Evolutionary conservation across 2,888 invertebrate genomes (phyloP).

Genomic region (Philaethria dido): DNA sequence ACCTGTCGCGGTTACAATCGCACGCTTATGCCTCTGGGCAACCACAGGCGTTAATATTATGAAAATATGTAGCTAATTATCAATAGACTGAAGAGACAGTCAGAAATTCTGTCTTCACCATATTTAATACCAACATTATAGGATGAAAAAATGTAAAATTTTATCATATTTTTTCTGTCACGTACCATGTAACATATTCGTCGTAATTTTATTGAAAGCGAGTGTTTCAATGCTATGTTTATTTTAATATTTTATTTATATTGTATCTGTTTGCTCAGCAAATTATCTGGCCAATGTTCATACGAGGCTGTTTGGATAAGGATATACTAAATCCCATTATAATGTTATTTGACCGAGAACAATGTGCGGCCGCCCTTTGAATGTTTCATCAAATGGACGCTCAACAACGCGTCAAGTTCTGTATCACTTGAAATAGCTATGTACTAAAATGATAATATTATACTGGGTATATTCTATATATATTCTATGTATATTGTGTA

Average conservation of each 20-base stretch:
- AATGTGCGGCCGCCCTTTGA: slow-evolving; percentile 49
- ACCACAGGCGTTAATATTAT: too few relatives aligned
- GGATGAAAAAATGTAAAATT: too few relatives aligned
- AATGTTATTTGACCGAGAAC: slow-evolving; percentile 45
- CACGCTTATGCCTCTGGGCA: too few relatives aligned
- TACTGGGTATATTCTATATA: too few relatives aligned
- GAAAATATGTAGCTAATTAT: too few relatives aligned
- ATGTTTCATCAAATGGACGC: slow-evolving; percentile 52
- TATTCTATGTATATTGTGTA: too few relatives aligned
- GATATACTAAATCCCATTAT: slow-evolving; percentile 55
- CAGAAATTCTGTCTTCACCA: too few relatives aligned
- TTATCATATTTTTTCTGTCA: too few relatives aligned
- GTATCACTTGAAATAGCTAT: background rate
- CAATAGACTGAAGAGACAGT: too few relatives aligned
- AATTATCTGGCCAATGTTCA: slow-evolving; percentile 58
- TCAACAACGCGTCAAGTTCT: slow-evolving; percentile 45
- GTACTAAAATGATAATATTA: background rate
- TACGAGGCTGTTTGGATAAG: slow-evolving; percentile 51
- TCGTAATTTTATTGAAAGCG: background rate
- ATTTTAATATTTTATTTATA: background rate
- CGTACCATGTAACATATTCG: too few relatives aligned
- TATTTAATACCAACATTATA: too few relatives aligned
- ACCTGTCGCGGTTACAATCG: too few relatives aligned
- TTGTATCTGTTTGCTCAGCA: slow-evolving; percentile 49
- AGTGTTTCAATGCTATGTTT: background rate